These are phyloP conservation scores for Nephrotoma flavescens DNA, from an alignment of 2,888 invertebrate species.

Conservation along the genomic window DNA sequence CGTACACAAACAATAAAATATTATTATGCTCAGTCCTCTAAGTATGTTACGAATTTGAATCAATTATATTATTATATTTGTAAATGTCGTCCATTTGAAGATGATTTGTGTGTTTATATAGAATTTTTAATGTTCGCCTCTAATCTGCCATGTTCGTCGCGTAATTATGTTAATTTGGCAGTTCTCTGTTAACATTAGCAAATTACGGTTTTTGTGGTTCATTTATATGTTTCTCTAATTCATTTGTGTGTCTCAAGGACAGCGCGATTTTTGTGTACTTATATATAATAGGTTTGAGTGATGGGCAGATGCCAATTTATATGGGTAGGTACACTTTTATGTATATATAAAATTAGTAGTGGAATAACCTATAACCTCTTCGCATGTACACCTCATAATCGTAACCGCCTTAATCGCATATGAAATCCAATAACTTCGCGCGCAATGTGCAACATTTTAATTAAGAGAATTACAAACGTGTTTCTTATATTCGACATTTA, in stretches of 20 bases:
- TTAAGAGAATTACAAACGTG: background rate
- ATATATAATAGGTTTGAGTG: background rate
- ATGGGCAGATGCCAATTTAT: background rate
- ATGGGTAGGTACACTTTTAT: background rate
- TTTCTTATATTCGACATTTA: background rate
- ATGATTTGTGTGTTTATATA: background rate
- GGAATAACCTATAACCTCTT: background rate
- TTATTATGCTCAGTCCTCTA: background rate
- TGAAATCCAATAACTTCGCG: background rate
- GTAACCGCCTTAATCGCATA: background rate
- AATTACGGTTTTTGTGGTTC: background rate
- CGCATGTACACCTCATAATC: background rate
- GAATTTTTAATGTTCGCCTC: background rate
- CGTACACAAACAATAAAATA: conserved; percentile 14
- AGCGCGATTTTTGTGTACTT: background rate
- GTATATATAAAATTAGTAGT: background rate
- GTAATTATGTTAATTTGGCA: background rate
- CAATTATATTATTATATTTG: background rate
- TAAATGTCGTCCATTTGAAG: background rate
- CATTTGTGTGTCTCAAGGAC: background rate
- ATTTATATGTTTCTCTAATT: background rate
- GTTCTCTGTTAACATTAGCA: background rate
- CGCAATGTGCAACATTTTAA: background rate
- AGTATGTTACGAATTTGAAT: background rate
- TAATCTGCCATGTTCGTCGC: background rate